Evolutionary conservation across 2,888 invertebrate genomes (phyloP), one percentile per base, ranked within the genome.

Genomic region (Abrostola triplasia): DNA sequence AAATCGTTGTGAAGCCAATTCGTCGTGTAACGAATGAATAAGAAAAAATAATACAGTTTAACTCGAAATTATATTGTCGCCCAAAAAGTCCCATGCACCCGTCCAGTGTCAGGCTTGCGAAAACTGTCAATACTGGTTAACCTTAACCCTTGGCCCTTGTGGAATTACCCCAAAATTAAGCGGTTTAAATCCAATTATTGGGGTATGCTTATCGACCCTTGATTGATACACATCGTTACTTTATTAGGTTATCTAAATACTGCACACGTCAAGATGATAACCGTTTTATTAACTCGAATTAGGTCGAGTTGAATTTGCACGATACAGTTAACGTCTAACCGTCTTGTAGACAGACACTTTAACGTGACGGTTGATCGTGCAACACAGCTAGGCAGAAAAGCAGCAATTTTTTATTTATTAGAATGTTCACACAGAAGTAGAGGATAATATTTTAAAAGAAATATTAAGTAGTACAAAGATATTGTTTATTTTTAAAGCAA

Each of bases 151-250:
- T 47, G 13, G 44, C 44, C 44, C 44, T 47, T 47, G 24, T 24
- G 44, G 44, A 47, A 47, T 47, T 47, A 47, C 8, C 44, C 44
- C 44, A 47, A 47, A 47, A 47, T 47, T 47, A 47, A 47, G 44
- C 13, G 44, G 44, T 47, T 47, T 47, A 47, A 47, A 47, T 47
- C 44, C 44, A 47, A 47, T 47, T 47, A 47, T 24, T 24, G 44
- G 44, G 44, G 44, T 47, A 47, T 13, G 13, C 44, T 47, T 47
- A 47, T 24, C 13, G 9, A 13, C 9, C 24, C 44, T 24, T 47
- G 44, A 47, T 47, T 47, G 44, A 47, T 47, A 47, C 44, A 47
- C 24, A 47, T 47, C 44, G 44, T 47, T 47, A 24, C 9, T 13
- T 24, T 24, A 24, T 47, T 8, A 24, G 44, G 13, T 47, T 47